Base-by-base conservation (phyloP, 2,888 invertebrate species). In the Blastobasis adustella region DNA sequence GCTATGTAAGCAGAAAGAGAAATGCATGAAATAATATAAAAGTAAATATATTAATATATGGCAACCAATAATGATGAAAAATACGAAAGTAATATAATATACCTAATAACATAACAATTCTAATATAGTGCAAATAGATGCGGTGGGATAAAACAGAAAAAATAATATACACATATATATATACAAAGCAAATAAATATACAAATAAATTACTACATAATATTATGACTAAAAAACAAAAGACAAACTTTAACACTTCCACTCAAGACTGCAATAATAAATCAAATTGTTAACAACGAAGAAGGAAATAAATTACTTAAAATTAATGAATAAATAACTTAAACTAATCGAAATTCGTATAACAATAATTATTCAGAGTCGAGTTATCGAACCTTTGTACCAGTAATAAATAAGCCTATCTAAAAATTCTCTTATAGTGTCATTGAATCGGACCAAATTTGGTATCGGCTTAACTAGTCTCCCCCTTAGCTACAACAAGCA, bases 181-280 rank as follows among this genome's bases (percentile, higher is more conserved):
- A 10, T 47, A 53, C 51, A 5, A 53, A 50, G 4, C 6, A 8
- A 42, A 7, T 42, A 37, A 44, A 51, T 50, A 37, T 37, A 49
- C 40, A n/a, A 49, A 47, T 50, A 45, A 46, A 44, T 46, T 41
- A 42, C 23, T 48, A 47, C 49, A 47, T 40, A n/a, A 47, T 8
- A 49, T 10, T n/a, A 38, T 38, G 43, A 23, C n/a, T 36, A 36
- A 47, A 39, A 56, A 37, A 55, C 9, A 49, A 37, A 36, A 53
- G 57, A 43, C 47, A 49, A 69, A 52, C 69, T 71, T 71, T 75
- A 76, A 76, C 71, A 73, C 71, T 4, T 60, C 73, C 39, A 45
- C 57, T 48, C 10, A 51, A 59, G 55, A 59, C 75, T 77, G 76
- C 78, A 64, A 75, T 69, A 70, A 71, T 58, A 58, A 68, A 70